These are phyloP conservation scores for Tenthredo livida DNA, from an alignment of 2,888 invertebrate species.

Conservation along the genomic window DNA sequence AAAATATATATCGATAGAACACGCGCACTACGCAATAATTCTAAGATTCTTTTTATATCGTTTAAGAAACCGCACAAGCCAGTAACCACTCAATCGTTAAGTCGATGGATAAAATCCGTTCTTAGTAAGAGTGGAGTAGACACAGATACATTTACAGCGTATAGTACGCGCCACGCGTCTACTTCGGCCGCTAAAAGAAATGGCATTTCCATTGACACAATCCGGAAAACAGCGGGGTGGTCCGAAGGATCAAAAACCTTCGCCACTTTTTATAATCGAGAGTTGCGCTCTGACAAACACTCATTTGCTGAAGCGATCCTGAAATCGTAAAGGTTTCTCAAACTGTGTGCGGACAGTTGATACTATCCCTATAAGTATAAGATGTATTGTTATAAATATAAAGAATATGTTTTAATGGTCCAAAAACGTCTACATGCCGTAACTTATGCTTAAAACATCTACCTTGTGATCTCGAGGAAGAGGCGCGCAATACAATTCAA, in stretches of 20 bases:
- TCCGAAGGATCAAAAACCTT: constrained; percentile 57
- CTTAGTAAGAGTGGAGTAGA: constrained; percentile 58
- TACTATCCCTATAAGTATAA: no score
- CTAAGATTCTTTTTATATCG: neutral
- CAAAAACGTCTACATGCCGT: no score
- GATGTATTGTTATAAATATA: no score
- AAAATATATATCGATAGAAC: neutral
- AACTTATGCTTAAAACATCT: no score
- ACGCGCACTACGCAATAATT: neutral
- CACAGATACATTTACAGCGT: constrained; percentile 57
- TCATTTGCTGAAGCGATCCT: no score
- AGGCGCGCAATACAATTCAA: no score
- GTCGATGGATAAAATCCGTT: neutral
- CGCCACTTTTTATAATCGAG: constrained; percentile 32
- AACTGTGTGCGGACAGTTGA: no score
- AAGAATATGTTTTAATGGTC: no score
- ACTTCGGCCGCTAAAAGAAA: constrained; percentile 59
- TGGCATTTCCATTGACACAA: constrained; percentile 58
- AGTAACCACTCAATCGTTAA: neutral
- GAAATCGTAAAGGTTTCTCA: no score
- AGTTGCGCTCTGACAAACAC: no score
- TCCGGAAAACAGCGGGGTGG: constrained; percentile 52
- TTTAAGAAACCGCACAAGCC: neutral
- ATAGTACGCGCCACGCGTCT: constrained; percentile 62
- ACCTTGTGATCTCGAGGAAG: no score